phyloP scores from a whole-genome alignment of 1,140 invertebrate genomes.

The Nephotettix cincticeps region DNA sequence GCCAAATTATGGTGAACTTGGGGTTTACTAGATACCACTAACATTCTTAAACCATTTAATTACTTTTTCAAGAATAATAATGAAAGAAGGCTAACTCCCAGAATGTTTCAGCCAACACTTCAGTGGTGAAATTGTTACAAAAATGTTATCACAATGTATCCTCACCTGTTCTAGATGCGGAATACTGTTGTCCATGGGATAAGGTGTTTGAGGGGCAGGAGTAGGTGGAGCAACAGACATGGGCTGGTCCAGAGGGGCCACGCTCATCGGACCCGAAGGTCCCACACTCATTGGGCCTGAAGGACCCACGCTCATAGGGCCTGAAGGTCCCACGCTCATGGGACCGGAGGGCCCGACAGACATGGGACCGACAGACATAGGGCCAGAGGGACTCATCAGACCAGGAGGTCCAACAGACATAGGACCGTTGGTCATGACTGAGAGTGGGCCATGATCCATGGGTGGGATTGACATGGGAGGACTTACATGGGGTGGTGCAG shows the following conservation, averaged over 20 bases:
- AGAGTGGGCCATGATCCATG: conserved; percentile 18
- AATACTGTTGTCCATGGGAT: background rate
- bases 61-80: too few relatives aligned
- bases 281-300: background rate
- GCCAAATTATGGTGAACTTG: too few relatives aligned
- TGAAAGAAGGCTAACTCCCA: too few relatives aligned
- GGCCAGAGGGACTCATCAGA: conserved; percentile 15
- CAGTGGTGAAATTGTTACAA: too few relatives aligned
- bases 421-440: conserved; percentile 18
- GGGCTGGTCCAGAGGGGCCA: background rate
- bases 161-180: conserved; percentile 21
- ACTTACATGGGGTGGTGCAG: conserved; percentile 29
- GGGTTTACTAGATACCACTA: too few relatives aligned
- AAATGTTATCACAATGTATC: too few relatives aligned
- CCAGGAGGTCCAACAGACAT: conserved; percentile 21
- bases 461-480: conserved; percentile 32
- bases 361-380: conserved; percentile 32
- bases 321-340: conserved; percentile 13
- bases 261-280: background rate
- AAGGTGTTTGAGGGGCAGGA: conserved; percentile 19
- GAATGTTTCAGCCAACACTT: too few relatives aligned
- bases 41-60: too few relatives aligned
- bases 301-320: background rate
- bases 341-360: conserved; percentile 19
- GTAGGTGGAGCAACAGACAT: conserved; percentile 9